Evolutionary conservation across 2,797 vertebrate species (phyloP).

Genomic region (Numenius phaeopus): DNA sequence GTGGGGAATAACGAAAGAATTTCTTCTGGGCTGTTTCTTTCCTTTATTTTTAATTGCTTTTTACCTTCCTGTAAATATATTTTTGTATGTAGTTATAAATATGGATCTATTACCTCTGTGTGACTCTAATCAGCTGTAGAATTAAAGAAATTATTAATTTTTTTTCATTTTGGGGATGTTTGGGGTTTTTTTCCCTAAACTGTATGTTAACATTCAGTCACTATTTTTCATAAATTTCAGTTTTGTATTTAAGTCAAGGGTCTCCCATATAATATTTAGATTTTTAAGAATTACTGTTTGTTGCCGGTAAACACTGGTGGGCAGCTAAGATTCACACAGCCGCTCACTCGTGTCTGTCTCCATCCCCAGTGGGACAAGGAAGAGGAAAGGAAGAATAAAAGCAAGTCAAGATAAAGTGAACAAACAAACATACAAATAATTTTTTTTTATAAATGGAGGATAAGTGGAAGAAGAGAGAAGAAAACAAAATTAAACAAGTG

Average conservation of each 20-base stretch:
- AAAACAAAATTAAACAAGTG: neutral
- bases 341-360: neutral
- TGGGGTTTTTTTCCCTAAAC: neutral
- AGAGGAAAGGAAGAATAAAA: neutral
- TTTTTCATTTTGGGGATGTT: neutral
- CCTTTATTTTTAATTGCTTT: neutral
- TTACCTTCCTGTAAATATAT: neutral
- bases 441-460: neutral
- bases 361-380: neutral
- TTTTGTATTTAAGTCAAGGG: neutral
- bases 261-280: neutral
- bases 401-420: neutral
- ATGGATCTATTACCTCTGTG: neutral
- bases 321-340: neutral
- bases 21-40: neutral
- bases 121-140: neutral
- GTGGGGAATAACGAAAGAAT: rapidly evolving
- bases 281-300: neutral
- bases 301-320: rapidly evolving
- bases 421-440: neutral
- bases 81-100: neutral
- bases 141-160: neutral
- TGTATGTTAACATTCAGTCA: neutral
- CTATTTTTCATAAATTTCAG: neutral
- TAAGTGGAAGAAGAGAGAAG: neutral